These are phyloP conservation scores for Sinosuthora webbiana DNA, from an alignment of 2,113 vertebrate genomes.

Conservation along the genomic window DNA sequence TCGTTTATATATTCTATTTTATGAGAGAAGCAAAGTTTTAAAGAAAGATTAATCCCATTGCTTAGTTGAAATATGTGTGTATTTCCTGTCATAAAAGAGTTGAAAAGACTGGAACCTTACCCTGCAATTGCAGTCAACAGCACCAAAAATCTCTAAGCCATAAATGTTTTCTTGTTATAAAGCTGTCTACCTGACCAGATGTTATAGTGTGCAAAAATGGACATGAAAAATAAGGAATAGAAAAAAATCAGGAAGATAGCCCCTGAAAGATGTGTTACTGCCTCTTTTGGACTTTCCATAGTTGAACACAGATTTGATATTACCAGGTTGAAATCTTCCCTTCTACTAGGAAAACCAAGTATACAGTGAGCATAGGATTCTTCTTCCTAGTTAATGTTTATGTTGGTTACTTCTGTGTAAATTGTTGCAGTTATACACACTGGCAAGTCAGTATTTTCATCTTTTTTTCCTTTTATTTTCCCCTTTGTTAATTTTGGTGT, in stretches of 20 bases:
- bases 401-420: background rate
- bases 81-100: background rate
- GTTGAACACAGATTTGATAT: background rate
- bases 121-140: background rate
- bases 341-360: background rate
- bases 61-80: background rate
- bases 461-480: background rate
- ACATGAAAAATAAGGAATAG: background rate
- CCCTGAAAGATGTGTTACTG: background rate
- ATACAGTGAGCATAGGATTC: background rate
- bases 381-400: background rate
- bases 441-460: background rate
- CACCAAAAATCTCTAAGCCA: background rate
- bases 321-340: background rate
- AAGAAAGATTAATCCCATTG: background rate
- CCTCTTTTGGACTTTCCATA: background rate
- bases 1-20: background rate
- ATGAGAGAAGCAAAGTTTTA: background rate
- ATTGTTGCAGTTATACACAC: background rate
- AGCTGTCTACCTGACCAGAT: background rate
- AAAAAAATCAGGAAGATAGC: background rate
- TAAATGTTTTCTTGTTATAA: background rate
- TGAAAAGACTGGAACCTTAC: background rate
- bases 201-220: background rate
- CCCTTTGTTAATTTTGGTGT: background rate